Base-by-base conservation (phyloP, 2,888 invertebrate species). In the Cerastis leucographa region DNA sequence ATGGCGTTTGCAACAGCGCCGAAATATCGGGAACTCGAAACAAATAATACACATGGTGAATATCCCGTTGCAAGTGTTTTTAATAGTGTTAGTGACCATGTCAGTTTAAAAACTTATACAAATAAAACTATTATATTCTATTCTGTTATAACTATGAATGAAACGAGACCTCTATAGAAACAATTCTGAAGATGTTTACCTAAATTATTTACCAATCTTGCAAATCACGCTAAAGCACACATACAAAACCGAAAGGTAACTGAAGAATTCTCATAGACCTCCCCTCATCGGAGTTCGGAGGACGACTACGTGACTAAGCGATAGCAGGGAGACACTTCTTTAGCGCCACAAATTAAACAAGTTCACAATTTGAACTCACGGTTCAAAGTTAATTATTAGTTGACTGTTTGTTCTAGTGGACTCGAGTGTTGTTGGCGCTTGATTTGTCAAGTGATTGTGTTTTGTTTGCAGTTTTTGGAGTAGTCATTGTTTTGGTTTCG, bases 291-390 rank as follows among this genome's bases (percentile, higher is more conserved):
- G 88, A 94, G 92, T 94, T 94, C 91, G 81, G 91, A 95, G 95
- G 92, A 94, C 91, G 90, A 92, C 94, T 94, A 95, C 96, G 96
- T 96, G 96, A 96, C 97, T 96, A 96, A 96, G 96, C 96, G 91
- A 89, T 87, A 65, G 68, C 72, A 35, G 54, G 72, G 83, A 75
- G 85, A 86, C 87, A 83, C 80, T 87, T 87, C 88, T 87, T 88
- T 81, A 81, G 85, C 82, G 92, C 94, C 94, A 90, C 96, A 96
- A 96, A 96, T 96, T 96, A 96, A 95, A 95, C 95, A 96, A 96
- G 93, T 96, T 95, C 87, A 88, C 88, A 91, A 93, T 93, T 92
- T 89, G 90, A 88, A 92, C 91, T 88, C 87, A 87, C 73, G 69
- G 85, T 86, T 85, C 84, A 90, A 93, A 94, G 93, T 95, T 95